A percentile compares a stretch with the other conserved stretches of the same genome.
phyloP scores from a whole-genome alignment of 2,888 invertebrate genomes.

The Trichacis sp. region DNA sequence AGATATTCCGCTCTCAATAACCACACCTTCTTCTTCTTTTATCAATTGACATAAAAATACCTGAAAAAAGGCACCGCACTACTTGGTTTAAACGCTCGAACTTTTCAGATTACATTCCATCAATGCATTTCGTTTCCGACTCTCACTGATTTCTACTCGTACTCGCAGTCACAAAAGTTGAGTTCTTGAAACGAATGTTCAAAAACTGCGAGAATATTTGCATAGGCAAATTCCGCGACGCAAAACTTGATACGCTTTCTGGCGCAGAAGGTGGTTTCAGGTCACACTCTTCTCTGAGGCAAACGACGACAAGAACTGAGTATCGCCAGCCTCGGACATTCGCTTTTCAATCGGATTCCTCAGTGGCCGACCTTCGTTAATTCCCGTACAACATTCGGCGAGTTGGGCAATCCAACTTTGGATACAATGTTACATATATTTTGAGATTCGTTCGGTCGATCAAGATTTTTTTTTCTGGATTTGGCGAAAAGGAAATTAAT shows the following conservation, averaged over 20 bases:
- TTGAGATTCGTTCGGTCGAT: not conserved
- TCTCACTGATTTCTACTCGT: slow-evolving; percentile 44
- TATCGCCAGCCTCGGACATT: slow-evolving; percentile 51
- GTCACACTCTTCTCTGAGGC: slow-evolving; percentile 47
- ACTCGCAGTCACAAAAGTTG: too few species aligned
- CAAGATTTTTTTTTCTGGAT: too few species aligned
- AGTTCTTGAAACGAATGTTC: too few species aligned
- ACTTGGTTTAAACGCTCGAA: too few species aligned
- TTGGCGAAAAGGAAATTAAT: too few species aligned
- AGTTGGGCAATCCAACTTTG: slow-evolving; percentile 35
- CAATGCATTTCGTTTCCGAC: slow-evolving; percentile 32
- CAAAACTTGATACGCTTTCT: too few species aligned
- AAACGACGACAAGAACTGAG: slow-evolving; percentile 60
- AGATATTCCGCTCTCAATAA: too few species aligned
- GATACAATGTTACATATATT: slow-evolving; percentile 18
- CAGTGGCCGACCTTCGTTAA: slow-evolving; percentile 58
- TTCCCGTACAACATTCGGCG: slow-evolving; percentile 40
- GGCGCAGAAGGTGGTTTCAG: too few species aligned
- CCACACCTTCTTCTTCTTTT: too few species aligned
- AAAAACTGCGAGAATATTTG: slow-evolving; percentile 11
- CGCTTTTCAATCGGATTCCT: slow-evolving; percentile 63
- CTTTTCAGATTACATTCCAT: slow-evolving; percentile 25
- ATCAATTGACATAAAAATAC: too few species aligned
- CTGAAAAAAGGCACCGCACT: too few species aligned
- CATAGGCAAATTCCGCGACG: not conserved